Percentiles rank a stretch among this genome's conserved stretches.
phyloP scores from a whole-genome alignment of 64 coral and sea anemone genomes.

The Stichodactyla helianthus region DNA sequence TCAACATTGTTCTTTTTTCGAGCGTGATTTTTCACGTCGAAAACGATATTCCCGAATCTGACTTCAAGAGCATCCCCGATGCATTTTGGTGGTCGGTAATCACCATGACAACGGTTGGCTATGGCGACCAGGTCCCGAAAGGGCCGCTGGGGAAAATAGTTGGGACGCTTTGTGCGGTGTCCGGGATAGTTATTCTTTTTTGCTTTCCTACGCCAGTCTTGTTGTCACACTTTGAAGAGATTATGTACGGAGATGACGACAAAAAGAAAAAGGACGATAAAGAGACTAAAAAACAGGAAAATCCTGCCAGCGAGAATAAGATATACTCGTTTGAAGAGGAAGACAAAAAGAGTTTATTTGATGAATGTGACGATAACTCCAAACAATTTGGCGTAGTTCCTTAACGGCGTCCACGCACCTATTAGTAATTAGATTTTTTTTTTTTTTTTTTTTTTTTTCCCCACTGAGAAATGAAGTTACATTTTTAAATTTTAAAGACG shows the following conservation, averaged over 20 bases:
- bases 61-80: constrained; percentile 83
- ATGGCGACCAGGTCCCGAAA: constrained; percentile 72
- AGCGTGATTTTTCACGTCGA: constrained; percentile 75
- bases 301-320: background rate
- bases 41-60: constrained; percentile 36
- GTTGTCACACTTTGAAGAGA: constrained; percentile 79
- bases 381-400: background rate
- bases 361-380: background rate
- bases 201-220: constrained; percentile 86
- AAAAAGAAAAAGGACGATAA: background rate
- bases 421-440: no score
- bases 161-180: constrained; percentile 67
- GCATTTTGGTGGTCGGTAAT: constrained; percentile 91
- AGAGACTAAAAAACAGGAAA: background rate
- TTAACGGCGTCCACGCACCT: background rate
- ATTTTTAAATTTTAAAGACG: no score
- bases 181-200: constrained; percentile 73
- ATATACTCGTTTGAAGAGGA: background rate
- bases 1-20: constrained; percentile 71
- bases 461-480: no score
- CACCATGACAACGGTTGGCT: constrained; percentile 88
- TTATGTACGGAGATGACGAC: background rate
- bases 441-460: no score
- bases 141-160: constrained; percentile 65
- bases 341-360: background rate